Base-by-base conservation (phyloP, 35 echinoderm and acorn worm species). In the Holothuria glaberrima region DNA sequence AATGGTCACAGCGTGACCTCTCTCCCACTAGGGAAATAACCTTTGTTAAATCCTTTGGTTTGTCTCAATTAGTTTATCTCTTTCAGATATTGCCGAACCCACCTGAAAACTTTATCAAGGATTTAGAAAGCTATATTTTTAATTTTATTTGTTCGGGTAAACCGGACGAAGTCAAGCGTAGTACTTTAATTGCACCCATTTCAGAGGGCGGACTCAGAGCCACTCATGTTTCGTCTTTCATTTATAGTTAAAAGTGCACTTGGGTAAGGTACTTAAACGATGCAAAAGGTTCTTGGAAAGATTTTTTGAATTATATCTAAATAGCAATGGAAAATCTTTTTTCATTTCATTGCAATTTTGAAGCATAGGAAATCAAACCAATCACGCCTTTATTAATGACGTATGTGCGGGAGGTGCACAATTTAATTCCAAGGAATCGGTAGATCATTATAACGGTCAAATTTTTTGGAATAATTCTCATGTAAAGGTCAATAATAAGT, bases 101-200 rank as follows among this genome's bases (percentile, higher is more conserved):
- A 12, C 52, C 52, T n/a, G 17, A n/a, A 57, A 74, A 29, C 2
- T 73, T 60, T 77, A 34, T 89, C 10, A 75, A 74, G 22, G 30
- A 66, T 66, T 3, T 77, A 30, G 71, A 89, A 34, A 75, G 28
- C 58, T 29, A 13, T 77, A 89, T 54, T n/a, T 77, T 75, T 59
- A 28, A 89, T 24, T 89, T 77, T 33, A 60, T 89, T 1, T 89
- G 87, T 69, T 31, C 3, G 0, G 69, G 87, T 69, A 87, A 87
- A 20, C 69, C 69, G n/a, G 87, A 89, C n/a, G 77, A 77, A 76
- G 18, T 89, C 9, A 61, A 77, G 21, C n/a, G 68, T 10, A 52
- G 21, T 58, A 75, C 87, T 28, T 54, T 59, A 33, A 61, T 89
- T 29, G 65, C 32, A 20, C 68, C 68, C 13, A 89, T 77, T 10